A percentile compares a stretch with the other conserved stretches of the same genome.
These are phyloP conservation scores for Nematostella vectensis DNA, from an alignment of 92 coral and sea anemone species.

Conservation along the genomic window DNA sequence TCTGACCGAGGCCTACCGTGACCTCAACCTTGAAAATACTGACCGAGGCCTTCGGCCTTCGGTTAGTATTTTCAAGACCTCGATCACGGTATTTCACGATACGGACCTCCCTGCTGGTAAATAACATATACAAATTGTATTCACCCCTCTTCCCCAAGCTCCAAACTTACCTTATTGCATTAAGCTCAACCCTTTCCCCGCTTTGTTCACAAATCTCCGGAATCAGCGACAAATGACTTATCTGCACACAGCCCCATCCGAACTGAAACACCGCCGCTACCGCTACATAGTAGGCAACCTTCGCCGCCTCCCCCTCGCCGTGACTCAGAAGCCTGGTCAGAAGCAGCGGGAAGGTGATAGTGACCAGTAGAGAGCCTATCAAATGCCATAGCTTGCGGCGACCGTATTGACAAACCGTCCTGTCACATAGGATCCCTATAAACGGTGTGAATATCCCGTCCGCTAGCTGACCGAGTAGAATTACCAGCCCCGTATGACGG, in stretches of 20 bases:
- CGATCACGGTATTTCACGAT: too few relatives aligned
- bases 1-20: too few relatives aligned
- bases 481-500: slow-evolving; percentile 38
- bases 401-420: slow-evolving; percentile 47
- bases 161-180: slow-evolving; percentile 36
- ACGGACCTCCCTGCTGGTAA: too few relatives aligned
- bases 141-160: too few relatives aligned
- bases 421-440: slow-evolving; percentile 40
- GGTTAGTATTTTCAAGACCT: too few relatives aligned
- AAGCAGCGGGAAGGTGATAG: slow-evolving; percentile 19
- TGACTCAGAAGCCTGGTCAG: slow-evolving; percentile 19
- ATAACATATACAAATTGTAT: too few relatives aligned
- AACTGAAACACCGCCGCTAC: slow-evolving; percentile 45
- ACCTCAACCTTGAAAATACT: too few relatives aligned
- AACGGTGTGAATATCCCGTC: slow-evolving; percentile 44
- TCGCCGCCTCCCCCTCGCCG: slow-evolving; percentile 2
- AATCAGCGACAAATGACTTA: slow-evolving; percentile 49
- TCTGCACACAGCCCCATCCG: slow-evolving; percentile 59
- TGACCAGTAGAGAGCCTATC: slow-evolving; percentile 21
- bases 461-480: slow-evolving; percentile 39
- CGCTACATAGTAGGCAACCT: slow-evolving; percentile 40
- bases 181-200: slow-evolving; percentile 44
- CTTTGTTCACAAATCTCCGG: slow-evolving; percentile 44
- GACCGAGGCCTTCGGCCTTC: too few relatives aligned
- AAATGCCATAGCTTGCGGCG: slow-evolving; percentile 55